Evolutionary conservation across 35 echinoderm and acorn worm species (phyloP).

Genomic region (Ophioderma brevispina): DNA sequence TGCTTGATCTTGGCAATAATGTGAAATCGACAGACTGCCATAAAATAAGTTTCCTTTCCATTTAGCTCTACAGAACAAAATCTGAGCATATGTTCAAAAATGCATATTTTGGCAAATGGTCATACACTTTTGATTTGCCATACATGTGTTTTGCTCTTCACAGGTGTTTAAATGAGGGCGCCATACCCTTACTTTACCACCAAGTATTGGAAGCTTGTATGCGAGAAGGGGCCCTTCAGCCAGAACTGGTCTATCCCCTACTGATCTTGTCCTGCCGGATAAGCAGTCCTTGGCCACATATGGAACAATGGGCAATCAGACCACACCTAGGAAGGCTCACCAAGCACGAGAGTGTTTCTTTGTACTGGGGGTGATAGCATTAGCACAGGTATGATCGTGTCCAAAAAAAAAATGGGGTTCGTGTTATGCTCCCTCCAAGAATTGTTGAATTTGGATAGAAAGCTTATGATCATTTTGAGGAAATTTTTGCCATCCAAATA

Average conservation of each 20-base stretch:
- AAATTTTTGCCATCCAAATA: neutral
- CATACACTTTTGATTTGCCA: too few species aligned
- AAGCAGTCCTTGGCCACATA: constrained; percentile 50
- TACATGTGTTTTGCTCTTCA: neutral
- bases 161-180: constrained; percentile 83
- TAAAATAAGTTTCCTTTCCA: too few species aligned
- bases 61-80: too few species aligned
- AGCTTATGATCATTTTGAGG: neutral
- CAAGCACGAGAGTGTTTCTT: constrained; percentile 68
- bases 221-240: constrained; percentile 63
- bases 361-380: constrained; percentile 76
- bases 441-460: too few species aligned
- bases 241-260: constrained; percentile 75
- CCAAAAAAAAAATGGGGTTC: too few species aligned
- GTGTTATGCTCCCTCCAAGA: too few species aligned
- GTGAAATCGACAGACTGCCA: too few species aligned
- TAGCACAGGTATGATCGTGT: constrained; percentile 90
- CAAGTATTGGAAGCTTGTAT: constrained; percentile 89
- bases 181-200: constrained; percentile 72
- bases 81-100: too few species aligned
- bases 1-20: too few species aligned
- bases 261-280: constrained; percentile 81
- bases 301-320: constrained; percentile 77
- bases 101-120: too few species aligned
- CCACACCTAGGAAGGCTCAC: constrained; percentile 72